Percentiles rank a stretch among this genome's conserved stretches.
phyloP scores from a whole-genome alignment of 2,113 vertebrate genomes.

The Thunnus maccoyii region DNA sequence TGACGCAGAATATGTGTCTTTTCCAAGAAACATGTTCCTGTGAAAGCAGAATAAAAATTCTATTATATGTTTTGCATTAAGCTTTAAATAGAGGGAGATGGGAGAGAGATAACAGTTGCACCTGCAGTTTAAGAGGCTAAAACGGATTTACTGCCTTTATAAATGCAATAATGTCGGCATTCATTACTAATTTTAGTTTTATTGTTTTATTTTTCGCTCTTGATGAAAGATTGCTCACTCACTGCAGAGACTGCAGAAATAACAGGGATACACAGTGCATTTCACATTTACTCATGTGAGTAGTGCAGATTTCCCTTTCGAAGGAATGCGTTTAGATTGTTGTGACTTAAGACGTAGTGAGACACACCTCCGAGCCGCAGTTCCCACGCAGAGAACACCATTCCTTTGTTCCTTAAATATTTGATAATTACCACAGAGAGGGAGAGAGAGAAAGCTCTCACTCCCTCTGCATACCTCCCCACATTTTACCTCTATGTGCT shows the following conservation, averaged over 20 bases:
- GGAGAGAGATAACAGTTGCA: not conserved
- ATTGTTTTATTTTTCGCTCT: not conserved
- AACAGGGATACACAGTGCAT: not conserved
- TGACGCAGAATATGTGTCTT: too few species aligned
- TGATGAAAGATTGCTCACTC: not conserved
- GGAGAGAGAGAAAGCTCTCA: not conserved
- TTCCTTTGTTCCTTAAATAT: conserved; percentile 72
- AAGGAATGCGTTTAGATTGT: conserved; percentile 25
- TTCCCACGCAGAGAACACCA: conserved; percentile 65
- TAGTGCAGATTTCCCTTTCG: conserved; percentile 27
- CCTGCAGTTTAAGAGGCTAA: not conserved
- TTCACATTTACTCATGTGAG: not conserved
- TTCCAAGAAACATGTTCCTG: too few species aligned
- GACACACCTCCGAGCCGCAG: conserved; percentile 47
- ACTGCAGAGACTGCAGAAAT: not conserved
- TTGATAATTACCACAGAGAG: conserved; percentile 52
- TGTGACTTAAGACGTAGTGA: conserved; percentile 12
- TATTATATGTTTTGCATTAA: too few species aligned
- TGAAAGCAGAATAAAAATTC: too few species aligned
- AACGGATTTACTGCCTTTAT: not conserved
- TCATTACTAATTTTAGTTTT: not conserved
- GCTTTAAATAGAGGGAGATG: too few species aligned
- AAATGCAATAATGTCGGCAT: not conserved
- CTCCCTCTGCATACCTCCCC: conserved; percentile 30
- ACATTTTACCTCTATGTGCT: conserved; percentile 27